Conservation (phyloP, 2,113 vertebrate genomes). For the Ibidorhyncha struthersii region DNA sequence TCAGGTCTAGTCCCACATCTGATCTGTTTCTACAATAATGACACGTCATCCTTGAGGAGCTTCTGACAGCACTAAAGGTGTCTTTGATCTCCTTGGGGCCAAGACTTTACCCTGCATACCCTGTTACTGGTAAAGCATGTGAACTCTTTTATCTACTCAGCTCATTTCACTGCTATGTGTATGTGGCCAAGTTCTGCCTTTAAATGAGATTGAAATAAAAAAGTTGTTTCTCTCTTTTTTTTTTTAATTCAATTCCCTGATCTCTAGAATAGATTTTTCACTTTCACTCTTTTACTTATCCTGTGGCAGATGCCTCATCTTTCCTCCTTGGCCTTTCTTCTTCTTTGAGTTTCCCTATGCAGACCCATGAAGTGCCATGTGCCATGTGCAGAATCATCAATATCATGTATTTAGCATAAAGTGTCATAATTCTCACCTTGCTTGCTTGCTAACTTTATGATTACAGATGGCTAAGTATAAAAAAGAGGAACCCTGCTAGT, state of each 20-base stretch:
- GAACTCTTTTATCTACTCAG: not conserved
- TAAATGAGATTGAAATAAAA: not conserved
- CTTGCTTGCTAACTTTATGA: conserved; percentile 19
- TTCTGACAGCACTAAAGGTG: not conserved
- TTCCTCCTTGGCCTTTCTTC: not conserved
- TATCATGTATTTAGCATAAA: conserved; percentile 38
- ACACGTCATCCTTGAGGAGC: not conserved
- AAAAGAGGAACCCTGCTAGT: conserved; percentile 29
- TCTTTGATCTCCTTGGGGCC: not conserved
- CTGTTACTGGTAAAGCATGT: not conserved
- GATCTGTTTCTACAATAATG: not conserved
- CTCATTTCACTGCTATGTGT: not conserved
- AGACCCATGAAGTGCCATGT: not conserved
- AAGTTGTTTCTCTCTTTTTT: not conserved
- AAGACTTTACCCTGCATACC: not conserved
- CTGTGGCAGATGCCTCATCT: not conserved
- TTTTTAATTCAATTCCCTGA: not conserved
- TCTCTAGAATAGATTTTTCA: not conserved
- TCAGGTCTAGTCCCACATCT: not conserved
- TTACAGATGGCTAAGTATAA: conserved; percentile 43
- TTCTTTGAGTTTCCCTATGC: not conserved
- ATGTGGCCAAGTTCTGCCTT: not conserved
- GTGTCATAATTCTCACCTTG: conserved; percentile 50
- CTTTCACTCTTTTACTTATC: not conserved
- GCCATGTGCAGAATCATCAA: conserved; percentile 25